Evolutionary conservation across 2,888 invertebrate genomes (phyloP).

Genomic region (Azorinus chamasolen): DNA sequence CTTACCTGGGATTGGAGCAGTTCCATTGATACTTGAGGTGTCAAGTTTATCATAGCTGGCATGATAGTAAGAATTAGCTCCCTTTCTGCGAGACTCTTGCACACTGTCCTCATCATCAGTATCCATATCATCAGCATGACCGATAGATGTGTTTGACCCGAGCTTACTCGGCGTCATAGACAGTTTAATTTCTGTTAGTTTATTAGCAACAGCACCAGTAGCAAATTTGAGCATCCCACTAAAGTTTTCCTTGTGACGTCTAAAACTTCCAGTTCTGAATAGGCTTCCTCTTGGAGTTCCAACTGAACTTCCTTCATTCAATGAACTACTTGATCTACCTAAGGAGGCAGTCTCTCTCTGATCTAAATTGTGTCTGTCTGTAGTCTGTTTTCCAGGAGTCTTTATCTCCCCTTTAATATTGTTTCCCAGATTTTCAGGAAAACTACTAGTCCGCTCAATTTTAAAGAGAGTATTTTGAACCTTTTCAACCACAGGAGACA

Average conservation of each 20-base stretch:
- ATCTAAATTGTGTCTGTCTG: slow-evolving; percentile 17
- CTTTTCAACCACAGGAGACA: slow-evolving; percentile 57
- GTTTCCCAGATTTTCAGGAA: slow-evolving; percentile 70
- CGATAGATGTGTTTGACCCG: slow-evolving; percentile 74
- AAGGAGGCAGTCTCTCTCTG: slow-evolving; percentile 35
- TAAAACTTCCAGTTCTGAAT: slow-evolving; percentile 65
- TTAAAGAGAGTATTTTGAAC: slow-evolving; percentile 70
- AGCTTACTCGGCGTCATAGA: slow-evolving; percentile 81
- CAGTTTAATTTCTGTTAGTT: slow-evolving; percentile 83
- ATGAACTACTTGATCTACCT: slow-evolving; percentile 64
- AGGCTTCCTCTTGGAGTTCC: slow-evolving; percentile 39
- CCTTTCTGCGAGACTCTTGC: slow-evolving; percentile 40
- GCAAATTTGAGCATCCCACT: slow-evolving; percentile 79
- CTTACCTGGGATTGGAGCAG: too few relatives aligned
- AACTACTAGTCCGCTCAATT: slow-evolving; percentile 75
- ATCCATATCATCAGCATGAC: slow-evolving; percentile 74
- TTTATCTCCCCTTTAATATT: slow-evolving; percentile 8
- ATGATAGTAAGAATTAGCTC: slow-evolving; percentile 67
- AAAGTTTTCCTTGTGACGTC: slow-evolving; percentile 75
- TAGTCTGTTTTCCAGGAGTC: slow-evolving; percentile 16
- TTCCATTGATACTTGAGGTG: slow-evolving; percentile 47
- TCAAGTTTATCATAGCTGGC: slow-evolving; percentile 60
- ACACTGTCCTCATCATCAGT: slow-evolving; percentile 67
- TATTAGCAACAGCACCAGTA: slow-evolving; percentile 76
- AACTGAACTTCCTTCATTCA: slow-evolving; percentile 58